Base-by-base conservation (phyloP, 2,888 invertebrate species). In the Heliconius ismenius region DNA sequence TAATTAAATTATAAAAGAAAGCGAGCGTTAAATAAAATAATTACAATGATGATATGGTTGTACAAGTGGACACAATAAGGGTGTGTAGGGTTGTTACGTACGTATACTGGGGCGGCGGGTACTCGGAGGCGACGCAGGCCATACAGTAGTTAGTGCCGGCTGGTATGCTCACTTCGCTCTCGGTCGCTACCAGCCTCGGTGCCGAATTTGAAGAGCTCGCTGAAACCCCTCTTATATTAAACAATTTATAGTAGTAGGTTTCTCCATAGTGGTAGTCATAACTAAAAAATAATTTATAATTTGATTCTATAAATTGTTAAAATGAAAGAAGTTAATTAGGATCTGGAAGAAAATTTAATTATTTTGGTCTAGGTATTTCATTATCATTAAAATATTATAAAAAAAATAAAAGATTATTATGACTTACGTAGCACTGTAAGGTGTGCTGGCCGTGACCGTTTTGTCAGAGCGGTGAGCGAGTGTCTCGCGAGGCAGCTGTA, bases 401-500 rank as follows among this genome's bases (percentile, higher is more conserved):
- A 49, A n/a, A 49, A 49, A 49, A 3, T 7, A 7, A 49, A 49
- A 21, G 21, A 18, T 1, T 58, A 58, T 3, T 58, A 4, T 24
- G 15, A 85, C 88, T 84, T 83, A 95, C 96, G 95, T 81, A 95
- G 93, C 79, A 96, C 93, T 74, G 95, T 91, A 80, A 96, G 92
- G 73, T 91, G 94, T 10, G 95, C 95, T 32, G 96, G 94, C 62
- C 95, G 95, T 80, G 96, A 96, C 83, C 96, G 95, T 83, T 95
- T 92, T 75, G 96, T 94, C 85, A 95, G 95, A n/a, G 95, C 96
- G 1, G 96, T 96, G 81, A 96, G 91, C 13, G 95, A 90, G 89
- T 96, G 96, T 28, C 96, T 93, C 74, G 96, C 96, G 77, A 96
- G 92, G 87, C 97, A 97, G 81, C 95, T 95, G 90, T 96, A 97